Conservation (phyloP, 1,140 invertebrate species). For the Agrypnia vestita region DNA sequence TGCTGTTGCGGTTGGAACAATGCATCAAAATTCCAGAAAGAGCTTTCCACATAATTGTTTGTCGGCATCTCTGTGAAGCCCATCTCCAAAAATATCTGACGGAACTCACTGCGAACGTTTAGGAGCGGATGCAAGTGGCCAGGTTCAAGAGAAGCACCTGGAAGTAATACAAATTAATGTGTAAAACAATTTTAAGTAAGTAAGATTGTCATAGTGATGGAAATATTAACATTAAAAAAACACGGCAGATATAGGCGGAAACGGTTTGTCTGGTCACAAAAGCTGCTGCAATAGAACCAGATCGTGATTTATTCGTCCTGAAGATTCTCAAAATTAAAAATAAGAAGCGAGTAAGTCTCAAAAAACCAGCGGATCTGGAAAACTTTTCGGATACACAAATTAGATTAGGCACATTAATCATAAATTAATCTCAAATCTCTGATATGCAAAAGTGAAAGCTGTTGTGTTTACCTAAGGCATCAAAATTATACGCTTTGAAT, state of each 20-base stretch:
- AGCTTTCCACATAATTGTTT: slow-evolving; percentile 97
- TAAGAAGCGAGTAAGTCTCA: too few relatives aligned
- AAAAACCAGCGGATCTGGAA: too few relatives aligned
- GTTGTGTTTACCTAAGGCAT: slow-evolving; percentile 83
- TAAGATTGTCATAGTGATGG: too few relatives aligned
- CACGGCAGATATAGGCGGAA: too few relatives aligned
- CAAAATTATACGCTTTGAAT: slow-evolving; percentile 98
- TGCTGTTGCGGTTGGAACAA: slow-evolving; percentile 99
- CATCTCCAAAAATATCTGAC: slow-evolving; percentile 99
- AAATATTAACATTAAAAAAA: too few relatives aligned
- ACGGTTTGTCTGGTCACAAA: too few relatives aligned
- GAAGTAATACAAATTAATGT: slow-evolving; percentile 24
- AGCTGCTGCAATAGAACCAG: too few relatives aligned
- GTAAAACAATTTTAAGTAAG: not conserved
- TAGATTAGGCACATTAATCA: not conserved
- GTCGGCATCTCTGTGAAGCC: slow-evolving; percentile 99
- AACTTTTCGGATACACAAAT: too few relatives aligned
- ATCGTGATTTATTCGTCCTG: too few relatives aligned
- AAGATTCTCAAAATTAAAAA: too few relatives aligned
- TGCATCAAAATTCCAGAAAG: slow-evolving; percentile 99
- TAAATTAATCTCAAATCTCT: not conserved
- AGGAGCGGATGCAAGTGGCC: slow-evolving; percentile 97
- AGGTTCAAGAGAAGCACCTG: slow-evolving; percentile 77
- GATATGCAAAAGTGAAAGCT: not conserved
- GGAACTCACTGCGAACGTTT: slow-evolving; percentile 96